Conservation (phyloP, 2,888 invertebrate genomes). For the Alcis repandata region DNA sequence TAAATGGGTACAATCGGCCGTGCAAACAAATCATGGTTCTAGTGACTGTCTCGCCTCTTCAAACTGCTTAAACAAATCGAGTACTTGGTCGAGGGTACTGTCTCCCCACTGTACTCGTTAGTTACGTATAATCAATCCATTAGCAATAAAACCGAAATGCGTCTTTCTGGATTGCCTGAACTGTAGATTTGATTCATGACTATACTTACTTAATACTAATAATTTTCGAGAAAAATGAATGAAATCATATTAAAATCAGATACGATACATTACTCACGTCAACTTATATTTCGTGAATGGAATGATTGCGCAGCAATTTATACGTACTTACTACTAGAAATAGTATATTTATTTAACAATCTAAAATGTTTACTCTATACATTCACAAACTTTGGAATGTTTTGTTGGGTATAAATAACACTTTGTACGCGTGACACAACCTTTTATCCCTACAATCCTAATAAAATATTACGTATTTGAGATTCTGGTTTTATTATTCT, state of each 20-base stretch:
- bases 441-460: conserved; percentile 41
- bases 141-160: too few relatives aligned
- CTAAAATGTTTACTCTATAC: conserved; percentile 6
- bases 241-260: not conserved
- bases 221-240: not conserved
- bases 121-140: too few relatives aligned
- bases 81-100: too few relatives aligned
- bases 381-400: conserved; percentile 51
- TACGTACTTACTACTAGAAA: conserved; percentile 42
- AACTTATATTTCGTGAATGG: conserved; percentile 13
- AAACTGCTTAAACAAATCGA: too few relatives aligned
- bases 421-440: conserved; percentile 53
- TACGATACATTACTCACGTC: not conserved
- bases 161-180: too few relatives aligned
- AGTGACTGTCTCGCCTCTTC: too few relatives aligned
- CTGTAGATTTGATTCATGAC: too few relatives aligned
- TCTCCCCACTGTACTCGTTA: too few relatives aligned
- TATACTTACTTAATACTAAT: not conserved
- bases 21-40: too few relatives aligned
- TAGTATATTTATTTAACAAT: conserved; percentile 10
- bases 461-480: conserved; percentile 43
- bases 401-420: conserved; percentile 27
- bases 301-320: conserved; percentile 46
- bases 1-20: too few relatives aligned
- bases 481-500: conserved; percentile 47